phyloP scores from a whole-genome alignment of 35 echinoderm and acorn worm genomes.

The Apostichopus japonicus region DNA sequence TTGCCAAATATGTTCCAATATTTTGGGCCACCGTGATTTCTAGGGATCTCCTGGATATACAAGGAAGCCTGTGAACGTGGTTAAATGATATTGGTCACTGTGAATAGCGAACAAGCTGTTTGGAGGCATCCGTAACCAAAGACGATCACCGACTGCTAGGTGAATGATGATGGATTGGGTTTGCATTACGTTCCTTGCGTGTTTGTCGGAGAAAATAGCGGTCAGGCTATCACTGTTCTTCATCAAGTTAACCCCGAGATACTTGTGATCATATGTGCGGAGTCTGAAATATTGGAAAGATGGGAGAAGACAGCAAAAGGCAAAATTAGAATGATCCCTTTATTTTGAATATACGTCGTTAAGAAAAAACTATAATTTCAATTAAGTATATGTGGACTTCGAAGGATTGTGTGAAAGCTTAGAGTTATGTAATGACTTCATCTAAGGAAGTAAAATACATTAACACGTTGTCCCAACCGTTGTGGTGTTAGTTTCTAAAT shows the following conservation, averaged over 20 bases:
- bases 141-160: conserved; percentile 56
- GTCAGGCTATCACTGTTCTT: conserved; percentile 33
- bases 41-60: conserved; percentile 61
- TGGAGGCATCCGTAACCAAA: conserved; percentile 79
- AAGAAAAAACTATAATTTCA: no score
- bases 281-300: background rate
- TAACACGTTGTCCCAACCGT: no score
- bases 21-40: background rate
- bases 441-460: no score
- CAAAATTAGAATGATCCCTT: no score
- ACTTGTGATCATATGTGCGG: conserved; percentile 53
- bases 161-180: conserved; percentile 64
- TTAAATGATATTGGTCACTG: conserved; percentile 61
- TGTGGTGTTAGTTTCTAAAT: no score
- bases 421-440: no score
- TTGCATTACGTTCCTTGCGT: conserved; percentile 56
- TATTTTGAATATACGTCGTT: no score
- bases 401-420: no score
- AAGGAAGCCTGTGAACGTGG: conserved; percentile 82
- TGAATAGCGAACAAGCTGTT: conserved; percentile 61
- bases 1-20: no score
- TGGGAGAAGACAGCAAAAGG: no score
- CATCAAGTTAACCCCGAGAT: conserved; percentile 58
- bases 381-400: no score
- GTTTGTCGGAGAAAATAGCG: conserved; percentile 41